Conservation (phyloP, 2,113 vertebrate species). For the Podilymbus podiceps region DNA sequence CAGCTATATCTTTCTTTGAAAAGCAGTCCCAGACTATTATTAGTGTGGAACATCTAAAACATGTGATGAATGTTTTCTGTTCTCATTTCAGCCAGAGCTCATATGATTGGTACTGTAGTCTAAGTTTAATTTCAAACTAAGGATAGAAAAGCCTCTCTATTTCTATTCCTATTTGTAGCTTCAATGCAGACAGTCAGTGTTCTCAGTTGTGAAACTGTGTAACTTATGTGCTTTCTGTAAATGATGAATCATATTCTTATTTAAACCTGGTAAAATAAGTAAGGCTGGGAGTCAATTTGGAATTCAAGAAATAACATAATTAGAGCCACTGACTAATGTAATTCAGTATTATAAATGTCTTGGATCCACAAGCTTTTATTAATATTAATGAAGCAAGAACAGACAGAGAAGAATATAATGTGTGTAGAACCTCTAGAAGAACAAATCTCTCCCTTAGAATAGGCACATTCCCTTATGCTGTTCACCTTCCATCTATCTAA, state of each 20-base stretch:
- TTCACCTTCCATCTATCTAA: neutral
- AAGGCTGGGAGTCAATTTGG: slow-evolving; percentile 61
- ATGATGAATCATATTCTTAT: slow-evolving; percentile 74
- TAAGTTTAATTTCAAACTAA: slow-evolving; percentile 73
- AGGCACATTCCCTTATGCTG: neutral
- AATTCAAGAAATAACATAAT: slow-evolving; percentile 65
- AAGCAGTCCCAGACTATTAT: slow-evolving; percentile 66
- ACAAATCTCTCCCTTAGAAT: neutral
- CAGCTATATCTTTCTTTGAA: slow-evolving; percentile 51
- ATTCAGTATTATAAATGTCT: slow-evolving; percentile 37
- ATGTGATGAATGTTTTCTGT: slow-evolving; percentile 61
- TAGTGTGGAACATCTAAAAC: slow-evolving; percentile 65
- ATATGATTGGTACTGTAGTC: slow-evolving; percentile 54
- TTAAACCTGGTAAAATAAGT: slow-evolving; percentile 71
- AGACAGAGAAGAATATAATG: neutral
- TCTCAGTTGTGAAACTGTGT: slow-evolving; percentile 43
- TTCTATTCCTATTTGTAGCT: slow-evolving; percentile 69
- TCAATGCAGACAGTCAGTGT: slow-evolving; percentile 55
- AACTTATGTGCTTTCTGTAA: slow-evolving; percentile 72
- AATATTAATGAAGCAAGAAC: slow-evolving; percentile 9
- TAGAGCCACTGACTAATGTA: slow-evolving; percentile 68
- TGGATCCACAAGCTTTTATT: slow-evolving; percentile 12
- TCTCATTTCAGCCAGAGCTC: slow-evolving; percentile 40
- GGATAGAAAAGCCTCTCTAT: slow-evolving; percentile 65
- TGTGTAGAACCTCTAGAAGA: neutral